A percentile compares a stretch with the other conserved stretches of the same genome.
These are phyloP conservation scores for Strix occidentalis DNA, from an alignment of 2,797 vertebrate genomes.

Conservation along the genomic window DNA sequence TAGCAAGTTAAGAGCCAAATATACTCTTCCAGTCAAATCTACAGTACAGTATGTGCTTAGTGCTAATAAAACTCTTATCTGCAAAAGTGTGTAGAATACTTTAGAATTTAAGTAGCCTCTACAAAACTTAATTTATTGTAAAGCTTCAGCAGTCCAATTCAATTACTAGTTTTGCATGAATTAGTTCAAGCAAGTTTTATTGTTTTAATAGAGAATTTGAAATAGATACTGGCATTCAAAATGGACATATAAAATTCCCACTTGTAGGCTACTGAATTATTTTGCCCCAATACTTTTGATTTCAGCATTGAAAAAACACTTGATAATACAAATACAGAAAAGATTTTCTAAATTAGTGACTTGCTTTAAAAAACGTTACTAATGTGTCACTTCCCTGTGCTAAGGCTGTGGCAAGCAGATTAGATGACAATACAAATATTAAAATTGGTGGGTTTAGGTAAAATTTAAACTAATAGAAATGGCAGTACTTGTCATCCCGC, in stretches of 20 bases:
- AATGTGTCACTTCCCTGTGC: conserved; percentile 21
- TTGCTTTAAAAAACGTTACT: conserved; percentile 38
- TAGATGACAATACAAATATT: conserved; percentile 20
- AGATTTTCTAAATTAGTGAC: conserved; percentile 49
- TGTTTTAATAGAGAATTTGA: conserved; percentile 51
- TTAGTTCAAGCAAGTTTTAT: conserved; percentile 44
- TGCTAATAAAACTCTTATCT: conserved; percentile 27
- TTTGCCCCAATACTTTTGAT: conserved; percentile 43
- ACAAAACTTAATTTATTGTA: conserved; percentile 32
- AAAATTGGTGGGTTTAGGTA: background rate
- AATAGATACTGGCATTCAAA: conserved; percentile 28
- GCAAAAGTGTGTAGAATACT: conserved; percentile 30
- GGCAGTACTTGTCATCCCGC: conserved; percentile 14
- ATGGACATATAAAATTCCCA: conserved; percentile 27
- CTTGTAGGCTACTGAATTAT: conserved; percentile 41
- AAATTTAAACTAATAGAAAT: conserved; percentile 10
- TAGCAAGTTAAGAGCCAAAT: conserved; percentile 52
- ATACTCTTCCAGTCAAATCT: conserved; percentile 53
- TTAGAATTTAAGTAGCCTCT: conserved; percentile 40
- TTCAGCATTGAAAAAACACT: conserved; percentile 32
- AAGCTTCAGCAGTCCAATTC: conserved; percentile 49
- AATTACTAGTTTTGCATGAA: conserved; percentile 62
- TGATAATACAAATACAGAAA: conserved; percentile 27
- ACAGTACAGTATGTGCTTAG: conserved; percentile 29
- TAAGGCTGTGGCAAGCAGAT: conserved; percentile 39